phyloP scores from a whole-genome alignment of 2,888 invertebrate genomes.

The Listrodromus nycthemerus region DNA sequence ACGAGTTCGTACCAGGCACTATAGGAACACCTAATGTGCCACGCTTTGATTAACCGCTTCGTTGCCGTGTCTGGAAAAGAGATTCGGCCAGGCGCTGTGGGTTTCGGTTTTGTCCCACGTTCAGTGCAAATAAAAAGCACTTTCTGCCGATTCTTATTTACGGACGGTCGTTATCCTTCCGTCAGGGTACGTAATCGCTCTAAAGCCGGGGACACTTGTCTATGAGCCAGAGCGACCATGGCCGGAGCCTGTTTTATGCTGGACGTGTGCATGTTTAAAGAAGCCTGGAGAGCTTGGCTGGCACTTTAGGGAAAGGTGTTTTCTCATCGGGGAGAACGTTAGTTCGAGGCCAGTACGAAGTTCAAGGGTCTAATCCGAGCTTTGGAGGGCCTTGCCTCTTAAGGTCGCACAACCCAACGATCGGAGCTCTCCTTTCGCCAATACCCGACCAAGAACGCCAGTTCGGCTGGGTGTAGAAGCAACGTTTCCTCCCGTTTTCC shows the following conservation, averaged over 20 bases:
- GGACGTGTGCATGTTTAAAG: slow-evolving; percentile 21
- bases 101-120: slow-evolving; percentile 86
- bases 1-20: not conserved
- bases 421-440: slow-evolving; percentile 12
- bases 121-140: slow-evolving; percentile 86
- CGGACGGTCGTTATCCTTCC: slow-evolving; percentile 88
- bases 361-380: slow-evolving; percentile 22
- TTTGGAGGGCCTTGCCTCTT: slow-evolving; percentile 7
- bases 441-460: slow-evolving; percentile 2
- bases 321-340: slow-evolving; percentile 2
- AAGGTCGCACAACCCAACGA: slow-evolving; percentile 11
- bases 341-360: slow-evolving; percentile 13
- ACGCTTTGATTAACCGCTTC: slow-evolving; percentile 83
- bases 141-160: slow-evolving; percentile 89
- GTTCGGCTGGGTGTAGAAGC: not conserved
- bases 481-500: slow-evolving; percentile 49
- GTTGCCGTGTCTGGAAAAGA: slow-evolving; percentile 88
- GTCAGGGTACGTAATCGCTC: slow-evolving; percentile 83
- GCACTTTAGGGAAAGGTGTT: slow-evolving; percentile 12
- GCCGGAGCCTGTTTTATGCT: not conserved
- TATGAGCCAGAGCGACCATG: slow-evolving; percentile 1
- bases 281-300: slow-evolving; percentile 9
- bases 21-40: not conserved
- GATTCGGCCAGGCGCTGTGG: slow-evolving; percentile 87
- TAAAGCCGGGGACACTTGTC: slow-evolving; percentile 53